Conservation (phyloP, 2,888 invertebrate genomes). For the Campoletis raptor region DNA sequence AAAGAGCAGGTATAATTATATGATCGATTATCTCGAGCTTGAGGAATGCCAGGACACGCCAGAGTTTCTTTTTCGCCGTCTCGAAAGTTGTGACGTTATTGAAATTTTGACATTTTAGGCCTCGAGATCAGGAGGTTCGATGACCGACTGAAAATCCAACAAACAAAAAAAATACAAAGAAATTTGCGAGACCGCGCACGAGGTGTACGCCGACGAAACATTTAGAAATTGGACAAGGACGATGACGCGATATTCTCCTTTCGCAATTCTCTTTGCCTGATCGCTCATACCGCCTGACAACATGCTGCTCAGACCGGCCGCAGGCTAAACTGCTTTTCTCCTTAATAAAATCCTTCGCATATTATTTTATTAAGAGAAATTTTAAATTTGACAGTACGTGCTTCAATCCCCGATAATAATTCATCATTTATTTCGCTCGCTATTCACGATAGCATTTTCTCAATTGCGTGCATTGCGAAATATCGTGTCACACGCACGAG, state of each 20-base stretch:
- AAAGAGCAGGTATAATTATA: neutral
- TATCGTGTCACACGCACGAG: neutral
- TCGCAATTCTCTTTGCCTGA: slow-evolving; percentile 63
- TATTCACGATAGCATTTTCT: slow-evolving; percentile 35
- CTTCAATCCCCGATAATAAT: neutral
- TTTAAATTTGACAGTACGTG: neutral
- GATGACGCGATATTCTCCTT: slow-evolving; percentile 50
- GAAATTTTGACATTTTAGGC: neutral
- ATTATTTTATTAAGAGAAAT: slow-evolving; percentile 3
- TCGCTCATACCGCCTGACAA: slow-evolving; percentile 11
- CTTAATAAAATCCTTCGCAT: slow-evolving; percentile 59
- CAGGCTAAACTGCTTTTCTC: slow-evolving; percentile 66
- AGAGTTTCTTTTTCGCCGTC: neutral
- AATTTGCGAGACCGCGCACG: slow-evolving; percentile 60
- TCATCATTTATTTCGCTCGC: neutral
- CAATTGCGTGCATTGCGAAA: slow-evolving; percentile 45
- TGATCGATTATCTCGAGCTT: neutral
- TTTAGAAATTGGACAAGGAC: slow-evolving; percentile 64
- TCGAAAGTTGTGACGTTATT: neutral
- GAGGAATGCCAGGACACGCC: neutral
- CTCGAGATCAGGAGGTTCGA: slow-evolving; percentile 54
- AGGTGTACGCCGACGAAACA: slow-evolving; percentile 7
- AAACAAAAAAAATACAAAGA: slow-evolving; percentile 7
- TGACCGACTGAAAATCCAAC: slow-evolving; percentile 61
- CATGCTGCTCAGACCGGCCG: neutral